A percentile compares a stretch with the other conserved stretches of the same genome.
These are phyloP conservation scores for Melieria crassipennis DNA, from an alignment of 2,888 invertebrate species.

Conservation along the genomic window DNA sequence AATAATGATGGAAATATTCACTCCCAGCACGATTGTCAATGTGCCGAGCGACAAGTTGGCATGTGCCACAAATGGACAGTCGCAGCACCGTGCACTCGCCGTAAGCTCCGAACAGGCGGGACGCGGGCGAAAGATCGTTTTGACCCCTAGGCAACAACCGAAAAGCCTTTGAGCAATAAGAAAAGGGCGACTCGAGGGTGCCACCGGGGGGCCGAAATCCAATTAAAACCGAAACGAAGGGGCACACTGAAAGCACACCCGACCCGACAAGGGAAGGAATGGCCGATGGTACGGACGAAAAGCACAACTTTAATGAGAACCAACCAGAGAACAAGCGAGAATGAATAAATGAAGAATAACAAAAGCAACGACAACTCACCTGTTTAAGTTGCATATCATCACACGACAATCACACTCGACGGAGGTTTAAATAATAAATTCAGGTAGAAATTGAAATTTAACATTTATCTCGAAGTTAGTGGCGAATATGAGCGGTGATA, in stretches of 20 bases:
- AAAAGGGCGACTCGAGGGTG: neutral
- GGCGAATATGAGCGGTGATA: slow-evolving; percentile 14
- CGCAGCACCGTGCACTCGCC: no score
- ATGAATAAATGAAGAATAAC: slow-evolving; percentile 14
- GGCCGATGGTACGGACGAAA: neutral
- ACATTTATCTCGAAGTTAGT: slow-evolving; percentile 48
- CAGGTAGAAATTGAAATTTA: slow-evolving; percentile 49
- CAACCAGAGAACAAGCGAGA: neutral
- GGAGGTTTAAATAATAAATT: slow-evolving; percentile 54
- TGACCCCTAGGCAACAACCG: neutral
- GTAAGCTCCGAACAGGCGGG: no score
- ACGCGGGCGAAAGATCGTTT: neutral
- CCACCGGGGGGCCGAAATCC: neutral
- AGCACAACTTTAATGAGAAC: neutral
- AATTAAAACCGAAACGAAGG: neutral
- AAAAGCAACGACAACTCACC: slow-evolving; percentile 49
- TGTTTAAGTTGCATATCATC: slow-evolving; percentile 65
- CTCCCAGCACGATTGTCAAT: no score
- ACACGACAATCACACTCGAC: slow-evolving; percentile 62
- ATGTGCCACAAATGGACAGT: no score
- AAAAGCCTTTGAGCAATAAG: neutral
- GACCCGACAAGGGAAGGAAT: no score
- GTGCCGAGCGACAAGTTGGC: no score
- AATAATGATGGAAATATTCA: no score
- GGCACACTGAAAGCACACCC: no score